A percentile compares a stretch with the other conserved stretches of the same genome.
Evolutionary conservation across 1,140 invertebrate genomes (phyloP).

Genomic region (Odontomachus brunneus): DNA sequence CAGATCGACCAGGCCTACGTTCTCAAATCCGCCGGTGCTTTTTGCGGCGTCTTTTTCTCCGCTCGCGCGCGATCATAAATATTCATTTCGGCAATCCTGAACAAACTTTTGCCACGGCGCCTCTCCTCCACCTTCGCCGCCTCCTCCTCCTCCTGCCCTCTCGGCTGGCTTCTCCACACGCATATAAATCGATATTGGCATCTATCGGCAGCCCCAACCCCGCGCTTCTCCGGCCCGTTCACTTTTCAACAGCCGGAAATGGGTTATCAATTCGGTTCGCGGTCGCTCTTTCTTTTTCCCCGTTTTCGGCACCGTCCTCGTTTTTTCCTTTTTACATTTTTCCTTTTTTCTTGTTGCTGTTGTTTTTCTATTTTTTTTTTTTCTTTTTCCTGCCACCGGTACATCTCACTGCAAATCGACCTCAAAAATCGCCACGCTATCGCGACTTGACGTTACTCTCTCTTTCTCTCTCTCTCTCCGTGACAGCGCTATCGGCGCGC

Average conservation of each 20-base stretch:
- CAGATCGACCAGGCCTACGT: not conserved
- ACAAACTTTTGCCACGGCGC: slow-evolving; percentile 45
- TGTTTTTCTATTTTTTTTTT: not conserved
- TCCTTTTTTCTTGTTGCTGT: not conserved
- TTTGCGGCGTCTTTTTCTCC: slow-evolving; percentile 19
- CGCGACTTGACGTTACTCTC: slow-evolving; percentile 9
- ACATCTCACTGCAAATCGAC: slow-evolving; percentile 22
- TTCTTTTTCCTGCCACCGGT: not conserved
- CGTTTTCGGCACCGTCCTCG: slow-evolving; percentile 20
- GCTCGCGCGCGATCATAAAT: slow-evolving; percentile 41
- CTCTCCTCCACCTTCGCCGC: not conserved
- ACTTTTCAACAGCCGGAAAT: slow-evolving; percentile 60
- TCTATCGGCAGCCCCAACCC: slow-evolving; percentile 34
- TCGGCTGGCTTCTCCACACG: slow-evolving; percentile 24
- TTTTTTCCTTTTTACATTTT: slow-evolving; percentile 24
- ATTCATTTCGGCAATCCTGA: slow-evolving; percentile 58
- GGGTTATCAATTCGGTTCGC: slow-evolving; percentile 57
- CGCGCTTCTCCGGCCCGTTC: slow-evolving; percentile 5
- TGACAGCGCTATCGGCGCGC: slow-evolving; percentile 1
- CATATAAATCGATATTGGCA: slow-evolving; percentile 60
- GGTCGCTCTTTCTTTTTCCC: slow-evolving; percentile 27
- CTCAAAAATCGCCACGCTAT: slow-evolving; percentile 32
- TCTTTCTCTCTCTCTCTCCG: too few relatives aligned
- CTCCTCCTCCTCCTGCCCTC: not conserved
- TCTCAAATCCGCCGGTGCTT: slow-evolving; percentile 10